Base-by-base conservation (phyloP, 2,797 vertebrate genomes). In the Babyrousa celebensis region DNA sequence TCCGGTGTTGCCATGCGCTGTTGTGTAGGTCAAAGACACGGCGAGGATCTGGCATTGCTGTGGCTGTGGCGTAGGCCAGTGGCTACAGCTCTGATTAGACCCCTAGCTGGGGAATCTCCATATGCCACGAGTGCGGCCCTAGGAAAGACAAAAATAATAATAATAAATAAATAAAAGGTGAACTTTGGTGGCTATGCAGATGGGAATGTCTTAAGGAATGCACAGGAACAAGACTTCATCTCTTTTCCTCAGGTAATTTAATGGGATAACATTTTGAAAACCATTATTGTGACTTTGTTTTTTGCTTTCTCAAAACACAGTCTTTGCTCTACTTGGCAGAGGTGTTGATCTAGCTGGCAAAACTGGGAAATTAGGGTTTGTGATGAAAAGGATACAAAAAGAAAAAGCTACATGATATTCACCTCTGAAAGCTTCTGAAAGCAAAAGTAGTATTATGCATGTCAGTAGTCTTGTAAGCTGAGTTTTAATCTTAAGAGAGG, bases 321-420 rank as follows among this genome's bases (percentile, higher is more conserved):
- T 88, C 58, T 68, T 84, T 91, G 72, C 36, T 97, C 62, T 82
- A 27, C 21, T 89, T 94, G 91, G 63, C 80, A 86, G 79, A 89
- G 7, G 2, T 89, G n/a, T 25, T 82, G 60, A 56, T 71, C 85
- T 85, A 56, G 23, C 54, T 94, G 70, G 70, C 68, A 74, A 79
- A 94, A 83, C 23, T 72, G 75, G 20, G 85, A 88, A 85, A 74
- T 62, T 62, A 60, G 32, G 36, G 77, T 92, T 80, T 87, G n/a
- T 80, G 60, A 79, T 79, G 29, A 56, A 95, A 92, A 83, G 70
- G 10, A 43, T 8, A 4, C 48, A 95, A 65, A 85, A 94, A 85
- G 32, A 83, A 89, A 80, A 58, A 15, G 10, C 23, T 70, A 87
- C 12, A 17, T 86, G 70, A 92, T 84, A 67, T 12, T 85, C 54